These are phyloP conservation scores for Sarcophaga bullata DNA, from an alignment of 1,140 invertebrate genomes.

Conservation along the genomic window DNA sequence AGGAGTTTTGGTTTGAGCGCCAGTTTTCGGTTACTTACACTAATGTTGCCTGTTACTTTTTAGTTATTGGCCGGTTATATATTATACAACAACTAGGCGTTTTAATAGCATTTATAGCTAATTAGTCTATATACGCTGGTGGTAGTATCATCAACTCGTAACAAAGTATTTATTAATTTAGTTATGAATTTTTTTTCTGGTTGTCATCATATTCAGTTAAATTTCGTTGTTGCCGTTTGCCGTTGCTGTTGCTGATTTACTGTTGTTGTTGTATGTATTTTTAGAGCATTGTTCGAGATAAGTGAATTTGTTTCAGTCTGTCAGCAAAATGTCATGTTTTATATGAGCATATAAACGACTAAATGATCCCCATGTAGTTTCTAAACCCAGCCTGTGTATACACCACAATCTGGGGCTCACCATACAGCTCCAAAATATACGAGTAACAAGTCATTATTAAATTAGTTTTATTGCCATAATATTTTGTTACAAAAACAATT, in stretches of 20 bases:
- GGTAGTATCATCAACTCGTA: background rate
- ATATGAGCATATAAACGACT: constrained; percentile 2
- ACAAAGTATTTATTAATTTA: constrained; percentile 17
- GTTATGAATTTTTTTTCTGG: constrained; percentile 24
- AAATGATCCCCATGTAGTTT: background rate
- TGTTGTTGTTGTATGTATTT: constrained; percentile 17
- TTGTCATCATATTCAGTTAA: no score
- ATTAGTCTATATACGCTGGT: no score
- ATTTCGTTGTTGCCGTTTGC: background rate
- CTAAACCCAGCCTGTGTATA: background rate
- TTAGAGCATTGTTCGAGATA: background rate
- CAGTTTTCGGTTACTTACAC: background rate
- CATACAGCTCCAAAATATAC: background rate
- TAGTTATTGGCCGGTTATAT: background rate
- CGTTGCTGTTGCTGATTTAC: background rate
- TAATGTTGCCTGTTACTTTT: background rate
- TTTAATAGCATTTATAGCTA: no score
- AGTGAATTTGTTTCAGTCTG: no score
- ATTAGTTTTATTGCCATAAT: constrained; percentile 22
- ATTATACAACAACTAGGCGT: background rate
- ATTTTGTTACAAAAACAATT: background rate
- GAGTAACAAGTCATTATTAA: constrained; percentile 12
- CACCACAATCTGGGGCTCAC: background rate
- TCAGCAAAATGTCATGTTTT: constrained; percentile 16
- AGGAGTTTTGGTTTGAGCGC: no score